A percentile compares a stretch with the other conserved stretches of the same genome.
Conservation (phyloP, 2,888 invertebrate species). For the Zygothrica quintamaculata region DNA sequence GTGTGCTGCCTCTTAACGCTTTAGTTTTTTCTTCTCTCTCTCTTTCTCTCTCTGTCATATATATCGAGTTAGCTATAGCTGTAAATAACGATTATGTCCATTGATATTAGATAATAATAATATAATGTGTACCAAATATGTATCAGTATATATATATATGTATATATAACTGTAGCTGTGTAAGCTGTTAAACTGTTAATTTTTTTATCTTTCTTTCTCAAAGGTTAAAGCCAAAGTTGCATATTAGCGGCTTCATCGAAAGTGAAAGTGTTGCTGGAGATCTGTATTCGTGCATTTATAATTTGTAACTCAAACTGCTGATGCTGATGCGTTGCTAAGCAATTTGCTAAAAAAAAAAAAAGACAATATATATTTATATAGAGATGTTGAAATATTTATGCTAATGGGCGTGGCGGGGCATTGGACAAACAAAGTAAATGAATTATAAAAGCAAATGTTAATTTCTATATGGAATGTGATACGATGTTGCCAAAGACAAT, state of each 20-base stretch:
- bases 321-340: constrained; percentile 41
- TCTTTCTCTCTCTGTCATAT: constrained; percentile 24
- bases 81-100: constrained; percentile 57
- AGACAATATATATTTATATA: too few species aligned
- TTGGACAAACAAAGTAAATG: constrained; percentile 27
- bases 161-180: constrained; percentile 21
- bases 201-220: constrained; percentile 4
- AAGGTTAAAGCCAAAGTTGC: constrained; percentile 50
- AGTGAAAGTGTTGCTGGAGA: constrained; percentile 67
- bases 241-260: constrained; percentile 62
- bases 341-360: constrained; percentile 42
- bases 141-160: neutral
- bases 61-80: constrained; percentile 40
- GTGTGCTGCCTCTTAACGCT: constrained; percentile 38
- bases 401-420: constrained; percentile 39
- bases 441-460: constrained; percentile 42
- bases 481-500: neutral
- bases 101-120: constrained; percentile 74
- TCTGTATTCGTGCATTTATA: constrained; percentile 68
- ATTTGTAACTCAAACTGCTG: constrained; percentile 62
- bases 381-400: constrained; percentile 59
- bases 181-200: neutral
- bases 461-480: constrained; percentile 28
- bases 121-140: constrained; percentile 40
- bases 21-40: too few species aligned